These are phyloP conservation scores for Hymenochirus boettgeri DNA, from an alignment of 2,113 vertebrate species.

Conservation along the genomic window DNA sequence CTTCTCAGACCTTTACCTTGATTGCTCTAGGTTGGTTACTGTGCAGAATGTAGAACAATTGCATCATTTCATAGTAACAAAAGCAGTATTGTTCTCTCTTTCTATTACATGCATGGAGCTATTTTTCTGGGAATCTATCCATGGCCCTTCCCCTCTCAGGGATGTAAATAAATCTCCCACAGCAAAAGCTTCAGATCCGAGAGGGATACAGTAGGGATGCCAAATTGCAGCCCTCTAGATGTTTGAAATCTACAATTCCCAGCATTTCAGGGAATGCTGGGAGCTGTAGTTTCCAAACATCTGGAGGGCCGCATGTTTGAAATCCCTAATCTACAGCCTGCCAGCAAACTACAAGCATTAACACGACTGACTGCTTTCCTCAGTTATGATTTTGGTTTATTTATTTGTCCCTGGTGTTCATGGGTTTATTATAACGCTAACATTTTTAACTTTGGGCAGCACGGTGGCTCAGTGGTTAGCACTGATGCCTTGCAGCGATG, in stretches of 20 bases:
- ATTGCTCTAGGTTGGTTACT: conserved; percentile 32
- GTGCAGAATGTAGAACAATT: conserved; percentile 31
- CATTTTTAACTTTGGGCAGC: no score
- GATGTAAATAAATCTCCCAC: conserved; percentile 38
- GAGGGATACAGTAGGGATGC: no score
- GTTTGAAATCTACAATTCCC: background rate
- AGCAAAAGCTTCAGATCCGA: background rate
- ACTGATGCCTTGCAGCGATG: no score
- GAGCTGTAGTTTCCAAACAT: background rate
- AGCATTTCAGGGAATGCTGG: background rate
- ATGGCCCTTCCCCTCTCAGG: conserved; percentile 21
- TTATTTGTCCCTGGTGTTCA: no score
- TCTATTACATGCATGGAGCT: conserved; percentile 25
- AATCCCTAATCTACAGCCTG: no score
- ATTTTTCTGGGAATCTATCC: conserved; percentile 42
- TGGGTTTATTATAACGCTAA: no score
- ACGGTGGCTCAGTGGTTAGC: no score
- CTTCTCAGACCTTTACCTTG: conserved; percentile 37
- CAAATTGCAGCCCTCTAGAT: background rate
- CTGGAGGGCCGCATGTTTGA: no score
- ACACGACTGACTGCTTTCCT: no score
- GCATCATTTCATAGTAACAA: conserved; percentile 37
- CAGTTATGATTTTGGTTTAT: no score
- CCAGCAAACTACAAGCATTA: no score
- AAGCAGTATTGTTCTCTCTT: conserved; percentile 31